Evolutionary conservation across 2,113 vertebrate species (phyloP), one percentile per base, ranked within the genome.

Genomic region (Xiphias gladius): DNA sequence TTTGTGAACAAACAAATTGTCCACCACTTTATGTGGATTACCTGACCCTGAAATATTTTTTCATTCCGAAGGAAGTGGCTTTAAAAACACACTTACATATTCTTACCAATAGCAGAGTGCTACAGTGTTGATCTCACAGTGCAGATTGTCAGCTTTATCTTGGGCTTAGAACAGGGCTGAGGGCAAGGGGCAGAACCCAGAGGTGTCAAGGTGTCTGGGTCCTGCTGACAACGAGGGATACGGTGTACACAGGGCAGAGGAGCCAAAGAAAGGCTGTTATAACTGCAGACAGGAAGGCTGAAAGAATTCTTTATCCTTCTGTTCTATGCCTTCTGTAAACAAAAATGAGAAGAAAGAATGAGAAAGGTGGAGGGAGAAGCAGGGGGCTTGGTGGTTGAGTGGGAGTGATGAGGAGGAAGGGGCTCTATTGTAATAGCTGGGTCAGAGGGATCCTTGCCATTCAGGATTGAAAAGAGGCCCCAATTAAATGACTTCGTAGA

Each of bases 401-500:
- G 76, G 79, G 69, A 75, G 68, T 22, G 50, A 76, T 84, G 86
- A 72, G 64, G 83, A 75, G 75, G 82, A 66, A 54, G 67, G 39
- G 66, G 66, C 62, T 84, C 86, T 75, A 84, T 93, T 93, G 85
- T 92, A 82, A 75, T 84, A 86, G 91, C 88, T 84, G 57, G 92
- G 95, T 95, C 95, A 93, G 84, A 91, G 86, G 90, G 93, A 94
- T 95, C 87, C 57, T 79, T 80, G 85, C 93, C 90, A 89, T 91
- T 86, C 92, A 93, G 93, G 78, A 88, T 82, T 87, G 76, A 91
- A 93, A 93, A 90, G 92, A 90, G 54, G 90, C 93, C 93, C 96
- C 97, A 97, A 97, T 97, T 97, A 97, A 96, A 95, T 93, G 95
- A 96, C 93, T 94, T 89, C 84, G 92, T 94, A 94, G 94, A 93